Conservation (phyloP, 2,888 invertebrate genomes). For the Leptopterna dolabrata region DNA sequence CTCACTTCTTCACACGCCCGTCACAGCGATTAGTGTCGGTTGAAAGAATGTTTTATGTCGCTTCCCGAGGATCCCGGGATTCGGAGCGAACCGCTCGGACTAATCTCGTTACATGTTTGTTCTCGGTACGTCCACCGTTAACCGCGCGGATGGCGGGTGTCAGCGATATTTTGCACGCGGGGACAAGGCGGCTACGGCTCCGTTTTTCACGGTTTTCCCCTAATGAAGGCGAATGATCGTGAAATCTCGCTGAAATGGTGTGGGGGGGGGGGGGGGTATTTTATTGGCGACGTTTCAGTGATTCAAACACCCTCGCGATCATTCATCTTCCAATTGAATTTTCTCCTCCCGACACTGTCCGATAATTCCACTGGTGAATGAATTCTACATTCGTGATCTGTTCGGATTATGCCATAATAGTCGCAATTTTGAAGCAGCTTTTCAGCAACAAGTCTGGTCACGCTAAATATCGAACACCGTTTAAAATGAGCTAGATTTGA, state of each 20-base stretch:
- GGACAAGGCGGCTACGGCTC: not conserved
- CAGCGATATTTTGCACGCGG: not conserved
- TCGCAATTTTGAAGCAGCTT: too few relatives aligned
- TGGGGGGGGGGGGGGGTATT: not conserved
- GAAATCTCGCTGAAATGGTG: not conserved
- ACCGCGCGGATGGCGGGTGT: not conserved
- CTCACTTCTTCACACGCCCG: not conserved
- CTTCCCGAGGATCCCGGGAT: not conserved
- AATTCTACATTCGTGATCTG: too few relatives aligned
- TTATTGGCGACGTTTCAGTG: not conserved
- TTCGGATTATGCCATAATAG: too few relatives aligned
- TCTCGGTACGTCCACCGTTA: not conserved
- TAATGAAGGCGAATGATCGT: not conserved
- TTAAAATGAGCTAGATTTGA: too few relatives aligned
- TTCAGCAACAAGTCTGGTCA: too few relatives aligned
- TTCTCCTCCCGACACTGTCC: too few relatives aligned
- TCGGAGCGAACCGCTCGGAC: not conserved
- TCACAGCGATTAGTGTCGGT: not conserved
- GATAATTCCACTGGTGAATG: too few relatives aligned
- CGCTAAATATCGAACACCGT: too few relatives aligned
- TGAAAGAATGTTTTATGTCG: slow-evolving; percentile 10
- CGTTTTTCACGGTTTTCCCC: not conserved
- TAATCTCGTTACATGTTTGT: not conserved
- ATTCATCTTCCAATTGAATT: too few relatives aligned
- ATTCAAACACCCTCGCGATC: not conserved